phyloP scores from a whole-genome alignment of 2,888 invertebrate genomes.

The Nysson spinosus region DNA sequence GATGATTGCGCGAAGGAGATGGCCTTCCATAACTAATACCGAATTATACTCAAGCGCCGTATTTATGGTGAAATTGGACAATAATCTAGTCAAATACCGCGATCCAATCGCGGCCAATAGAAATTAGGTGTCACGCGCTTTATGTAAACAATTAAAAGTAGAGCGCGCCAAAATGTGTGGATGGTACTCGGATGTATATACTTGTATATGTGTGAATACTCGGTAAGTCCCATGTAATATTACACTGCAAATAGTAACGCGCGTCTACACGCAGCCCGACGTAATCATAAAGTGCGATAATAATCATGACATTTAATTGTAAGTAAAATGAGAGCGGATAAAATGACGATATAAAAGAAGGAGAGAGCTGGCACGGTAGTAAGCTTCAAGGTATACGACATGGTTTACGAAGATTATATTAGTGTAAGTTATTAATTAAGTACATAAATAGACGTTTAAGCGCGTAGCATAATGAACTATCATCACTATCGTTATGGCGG shows the following conservation, averaged over 20 bases:
- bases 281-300: no score
- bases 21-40: conserved; percentile 49
- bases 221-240: conserved; percentile 46
- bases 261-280: background rate
- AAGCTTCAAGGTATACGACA: no score
- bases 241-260: conserved; percentile 5
- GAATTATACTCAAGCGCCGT: conserved; percentile 46
- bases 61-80: conserved; percentile 60
- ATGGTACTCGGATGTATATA: conserved; percentile 63
- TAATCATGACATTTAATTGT: no score
- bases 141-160: conserved; percentile 47
- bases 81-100: conserved; percentile 58
- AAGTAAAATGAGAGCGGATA: no score
- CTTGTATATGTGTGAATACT: conserved; percentile 72
- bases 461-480: conserved; percentile 19
- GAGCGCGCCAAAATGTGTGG: conserved; percentile 30
- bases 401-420: no score
- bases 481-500: no score
- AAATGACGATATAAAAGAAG: no score
- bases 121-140: conserved; percentile 33
- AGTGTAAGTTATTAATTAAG: no score
- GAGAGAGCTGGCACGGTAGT: no score
- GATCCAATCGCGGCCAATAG: conserved; percentile 4
- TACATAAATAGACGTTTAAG: no score
- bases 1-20: conserved; percentile 16